Conservation (phyloP, 2,113 vertebrate genomes). For the Hyperopisus bebe region DNA sequence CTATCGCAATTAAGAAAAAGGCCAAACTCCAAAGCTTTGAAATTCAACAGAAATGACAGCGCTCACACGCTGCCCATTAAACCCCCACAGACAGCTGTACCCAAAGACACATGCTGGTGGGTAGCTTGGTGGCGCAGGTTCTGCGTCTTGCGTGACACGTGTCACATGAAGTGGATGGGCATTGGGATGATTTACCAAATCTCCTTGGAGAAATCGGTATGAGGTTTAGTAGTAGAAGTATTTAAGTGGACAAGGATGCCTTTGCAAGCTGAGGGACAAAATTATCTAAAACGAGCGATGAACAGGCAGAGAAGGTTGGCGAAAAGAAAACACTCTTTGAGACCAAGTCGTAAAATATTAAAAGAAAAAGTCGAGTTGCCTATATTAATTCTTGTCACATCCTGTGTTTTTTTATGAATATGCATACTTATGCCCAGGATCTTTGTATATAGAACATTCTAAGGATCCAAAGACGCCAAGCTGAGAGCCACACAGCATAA, state of each 20-base stretch:
- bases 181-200: not conserved
- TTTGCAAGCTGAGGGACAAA: not conserved
- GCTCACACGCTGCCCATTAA: not conserved
- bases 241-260: not conserved
- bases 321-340: not conserved
- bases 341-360: not conserved
- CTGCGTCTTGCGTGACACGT: not conserved
- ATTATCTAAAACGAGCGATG: not conserved
- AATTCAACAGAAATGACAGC: not conserved
- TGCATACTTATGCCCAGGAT: not conserved
- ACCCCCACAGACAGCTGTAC: not conserved
- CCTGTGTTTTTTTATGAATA: not conserved
- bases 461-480: not conserved
- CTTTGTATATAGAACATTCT: not conserved
- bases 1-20: not conserved
- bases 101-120: not conserved
- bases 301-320: not conserved
- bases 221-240: not conserved
- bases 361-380: not conserved
- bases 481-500: not conserved
- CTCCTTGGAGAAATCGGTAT: not conserved
- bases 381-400: not conserved
- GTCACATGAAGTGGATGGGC: not conserved
- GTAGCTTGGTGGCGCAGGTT: not conserved
- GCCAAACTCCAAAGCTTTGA: not conserved